Evolutionary conservation across 2,888 invertebrate species (phyloP).

Genomic region (Campoletis raptor): DNA sequence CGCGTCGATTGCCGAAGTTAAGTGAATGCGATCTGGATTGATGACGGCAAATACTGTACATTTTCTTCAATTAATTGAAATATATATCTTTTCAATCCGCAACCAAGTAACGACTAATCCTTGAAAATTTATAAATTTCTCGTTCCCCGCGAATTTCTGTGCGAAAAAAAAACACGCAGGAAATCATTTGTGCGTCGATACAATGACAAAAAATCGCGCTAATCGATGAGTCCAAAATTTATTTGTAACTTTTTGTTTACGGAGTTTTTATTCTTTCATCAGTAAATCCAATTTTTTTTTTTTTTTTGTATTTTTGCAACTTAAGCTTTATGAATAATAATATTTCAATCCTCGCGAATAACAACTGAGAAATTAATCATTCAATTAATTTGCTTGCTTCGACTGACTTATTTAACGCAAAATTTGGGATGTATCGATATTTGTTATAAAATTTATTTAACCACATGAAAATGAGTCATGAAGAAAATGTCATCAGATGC

Average conservation of each 20-base stretch:
- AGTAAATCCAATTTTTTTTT: too few relatives aligned
- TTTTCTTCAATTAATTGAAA: constrained; percentile 67
- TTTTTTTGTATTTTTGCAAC: neutral
- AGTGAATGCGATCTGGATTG: constrained; percentile 10
- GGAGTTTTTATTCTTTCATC: neutral
- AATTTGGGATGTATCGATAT: neutral
- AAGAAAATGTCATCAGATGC: neutral
- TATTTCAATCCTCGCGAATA: neutral
- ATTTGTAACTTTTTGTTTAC: neutral
- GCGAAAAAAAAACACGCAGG: constrained; percentile 29
- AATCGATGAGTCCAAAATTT: neutral
- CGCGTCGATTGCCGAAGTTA: neutral
- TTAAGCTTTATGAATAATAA: neutral
- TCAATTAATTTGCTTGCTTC: constrained; percentile 4
- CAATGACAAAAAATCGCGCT: neutral
- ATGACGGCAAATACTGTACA: constrained; percentile 60
- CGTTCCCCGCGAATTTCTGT: neutral
- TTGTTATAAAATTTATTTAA: constrained; percentile 12
- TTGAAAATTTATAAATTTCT: neutral
- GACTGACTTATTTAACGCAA: neutral
- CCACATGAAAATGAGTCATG: neutral
- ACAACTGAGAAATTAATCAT: neutral
- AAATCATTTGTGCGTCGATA: neutral
- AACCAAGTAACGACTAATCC: constrained; percentile 65
- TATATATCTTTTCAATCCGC: constrained; percentile 68